Evolutionary conservation across 2,113 vertebrate genomes (phyloP), one percentile per base, ranked within the genome.

Genomic region (Calypte anna): DNA sequence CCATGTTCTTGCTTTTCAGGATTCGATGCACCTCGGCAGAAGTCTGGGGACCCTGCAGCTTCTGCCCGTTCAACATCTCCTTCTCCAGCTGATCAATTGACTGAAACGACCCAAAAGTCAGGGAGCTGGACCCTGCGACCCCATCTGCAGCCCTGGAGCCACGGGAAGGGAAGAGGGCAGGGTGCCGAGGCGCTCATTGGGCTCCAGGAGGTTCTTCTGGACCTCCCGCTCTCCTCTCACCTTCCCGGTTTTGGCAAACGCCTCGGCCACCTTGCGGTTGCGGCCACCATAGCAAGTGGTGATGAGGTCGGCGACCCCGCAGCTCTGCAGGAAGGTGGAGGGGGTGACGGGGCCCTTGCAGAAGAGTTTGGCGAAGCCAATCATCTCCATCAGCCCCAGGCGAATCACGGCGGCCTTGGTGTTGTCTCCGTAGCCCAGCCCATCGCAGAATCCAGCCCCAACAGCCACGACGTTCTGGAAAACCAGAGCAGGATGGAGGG

Each of bases 301-400:
- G 97, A 99, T 99, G 94, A 99, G 99, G 94, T 99, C 99, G 0
- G 99, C 99, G 0, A 99, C 68, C 1, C 99, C 99, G 0, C 99
- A 99, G 98, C 99, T 99, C 98, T 99, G 98, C 98, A 99, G 96
- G 98, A 99, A 99, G 58, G 98, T 99, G 97, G 98, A 95, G 4
- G 97, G 82, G 82, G 97, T 98, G 93, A 99, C 98, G 1, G 97
- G 7, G 62, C 98, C 95, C n/a, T 98, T 98, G 95, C 99, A 99
- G 98, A 99, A 99, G 77, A 99, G 46, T 81, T 97, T 98, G 91
- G 99, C 97, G 0, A 99, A 99, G 90, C 94, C 95, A 2, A 99
- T 99, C 99, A 99, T 99, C 98, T 99, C 99, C 99, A 99, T 99
- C 90, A 99, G 97, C 9, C 99, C 99, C 82, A 99, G 98, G 15